These are phyloP conservation scores for Nebria ingens DNA, from an alignment of 1,140 invertebrate species.

Conservation along the genomic window DNA sequence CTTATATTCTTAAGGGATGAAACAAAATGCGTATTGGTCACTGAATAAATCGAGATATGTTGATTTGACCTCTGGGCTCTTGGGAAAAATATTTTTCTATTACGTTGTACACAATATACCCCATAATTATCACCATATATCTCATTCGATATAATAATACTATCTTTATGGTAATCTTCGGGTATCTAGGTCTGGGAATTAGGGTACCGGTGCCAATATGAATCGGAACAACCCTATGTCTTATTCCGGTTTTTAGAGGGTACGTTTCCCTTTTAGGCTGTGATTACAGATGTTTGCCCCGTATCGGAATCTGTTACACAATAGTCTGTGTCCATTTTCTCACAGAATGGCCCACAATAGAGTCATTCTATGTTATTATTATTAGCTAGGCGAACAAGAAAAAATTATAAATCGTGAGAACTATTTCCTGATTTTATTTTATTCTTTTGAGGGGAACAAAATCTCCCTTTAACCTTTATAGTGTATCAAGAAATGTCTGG, in stretches of 20 bases:
- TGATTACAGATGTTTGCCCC: slow-evolving; percentile 12
- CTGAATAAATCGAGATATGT: too few relatives aligned
- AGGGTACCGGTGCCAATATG: too few relatives aligned
- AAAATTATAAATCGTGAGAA: background rate
- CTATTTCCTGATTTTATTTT: background rate
- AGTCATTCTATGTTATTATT: background rate
- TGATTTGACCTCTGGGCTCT: too few relatives aligned
- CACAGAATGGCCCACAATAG: background rate
- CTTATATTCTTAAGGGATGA: too few relatives aligned
- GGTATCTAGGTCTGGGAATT: background rate
- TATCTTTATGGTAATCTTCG: background rate
- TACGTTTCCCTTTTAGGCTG: background rate
- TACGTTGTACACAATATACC: too few relatives aligned
- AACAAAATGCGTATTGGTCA: too few relatives aligned
- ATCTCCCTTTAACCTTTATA: too few relatives aligned
- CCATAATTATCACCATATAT: too few relatives aligned
- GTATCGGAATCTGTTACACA: slow-evolving; percentile 14
- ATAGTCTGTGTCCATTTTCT: slow-evolving; percentile 12
- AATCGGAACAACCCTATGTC: background rate
- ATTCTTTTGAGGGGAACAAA: background rate
- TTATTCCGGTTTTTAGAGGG: background rate
- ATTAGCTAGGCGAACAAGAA: too few relatives aligned
- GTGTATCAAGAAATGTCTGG: too few relatives aligned
- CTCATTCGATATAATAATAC: too few relatives aligned
- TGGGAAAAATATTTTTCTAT: too few relatives aligned